Conservation (phyloP, 2,888 invertebrate genomes). For the Cancer borealis region DNA sequence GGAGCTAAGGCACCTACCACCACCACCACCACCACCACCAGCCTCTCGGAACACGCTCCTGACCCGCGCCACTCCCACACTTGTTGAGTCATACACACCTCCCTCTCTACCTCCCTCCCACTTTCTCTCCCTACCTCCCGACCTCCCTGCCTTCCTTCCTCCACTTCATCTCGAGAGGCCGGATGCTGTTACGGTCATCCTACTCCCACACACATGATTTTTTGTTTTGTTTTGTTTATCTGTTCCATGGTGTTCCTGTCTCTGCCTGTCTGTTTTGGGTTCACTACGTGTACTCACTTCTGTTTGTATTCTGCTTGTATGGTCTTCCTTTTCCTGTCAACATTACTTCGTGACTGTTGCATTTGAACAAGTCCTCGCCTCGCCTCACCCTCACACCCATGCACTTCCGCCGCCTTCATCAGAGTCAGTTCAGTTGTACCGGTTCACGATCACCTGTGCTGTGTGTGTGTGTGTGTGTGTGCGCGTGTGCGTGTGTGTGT, state of each 20-base stretch:
- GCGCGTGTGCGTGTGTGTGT: too few species aligned
- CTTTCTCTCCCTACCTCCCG: not conserved
- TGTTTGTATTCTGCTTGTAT: too few species aligned
- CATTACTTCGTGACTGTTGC: too few species aligned
- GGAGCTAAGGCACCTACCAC: slow-evolving; percentile 38
- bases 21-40: slow-evolving; percentile 42
- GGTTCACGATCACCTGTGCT: too few species aligned
- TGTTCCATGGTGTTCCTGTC: not conserved
- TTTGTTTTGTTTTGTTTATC: not conserved
- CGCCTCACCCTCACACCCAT: too few species aligned
- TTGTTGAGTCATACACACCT: not conserved
- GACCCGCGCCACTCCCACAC: not conserved
- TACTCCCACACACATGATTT: not conserved
- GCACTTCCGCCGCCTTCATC: too few species aligned
- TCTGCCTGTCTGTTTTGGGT: not conserved
- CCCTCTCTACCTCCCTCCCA: not conserved
- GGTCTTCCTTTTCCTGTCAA: too few species aligned
- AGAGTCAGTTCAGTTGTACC: too few species aligned
- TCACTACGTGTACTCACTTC: too few species aligned
- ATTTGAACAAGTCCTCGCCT: too few species aligned
- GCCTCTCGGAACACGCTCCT: not conserved
- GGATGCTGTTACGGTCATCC: not conserved
- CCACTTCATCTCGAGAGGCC: slow-evolving; percentile 23
- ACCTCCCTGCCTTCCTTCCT: not conserved
- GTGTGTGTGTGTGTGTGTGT: not conserved